A percentile compares a stretch with the other conserved stretches of the same genome.
phyloP scores from a whole-genome alignment of 2,888 invertebrate species.

The Netelia virgata region DNA sequence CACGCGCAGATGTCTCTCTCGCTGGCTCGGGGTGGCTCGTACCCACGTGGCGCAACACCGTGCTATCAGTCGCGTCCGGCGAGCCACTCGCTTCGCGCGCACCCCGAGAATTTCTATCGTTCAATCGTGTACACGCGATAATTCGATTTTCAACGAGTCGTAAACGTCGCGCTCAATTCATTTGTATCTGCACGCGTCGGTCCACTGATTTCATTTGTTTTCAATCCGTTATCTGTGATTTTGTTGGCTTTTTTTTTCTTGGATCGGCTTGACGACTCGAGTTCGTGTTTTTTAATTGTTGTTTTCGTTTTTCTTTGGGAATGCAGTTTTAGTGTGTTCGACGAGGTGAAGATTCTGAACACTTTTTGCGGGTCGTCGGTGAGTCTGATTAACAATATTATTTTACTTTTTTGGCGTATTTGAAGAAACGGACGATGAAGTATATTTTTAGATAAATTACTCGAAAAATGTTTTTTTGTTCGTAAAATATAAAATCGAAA shows the following conservation, averaged over 20 bases:
- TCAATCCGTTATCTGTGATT: constrained; percentile 26
- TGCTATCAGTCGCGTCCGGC: constrained; percentile 82
- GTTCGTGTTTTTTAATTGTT: constrained; percentile 1
- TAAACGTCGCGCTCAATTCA: constrained; percentile 6
- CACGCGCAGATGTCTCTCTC: constrained; percentile 64
- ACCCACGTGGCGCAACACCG: constrained; percentile 83
- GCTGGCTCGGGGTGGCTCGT: constrained; percentile 75
- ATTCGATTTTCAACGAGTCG: constrained; percentile 21
- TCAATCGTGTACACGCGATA: constrained; percentile 26
- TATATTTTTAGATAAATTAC: neutral
- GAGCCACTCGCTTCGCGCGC: constrained; percentile 78
- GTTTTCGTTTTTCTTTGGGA: constrained; percentile 51
- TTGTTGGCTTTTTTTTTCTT: constrained; percentile 13
- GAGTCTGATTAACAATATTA: constrained; percentile 37
- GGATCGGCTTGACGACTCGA: neutral
- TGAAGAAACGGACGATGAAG: too few relatives aligned
- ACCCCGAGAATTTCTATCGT: constrained; percentile 56
- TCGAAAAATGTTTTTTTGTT: neutral
- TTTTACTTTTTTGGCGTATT: too few relatives aligned
- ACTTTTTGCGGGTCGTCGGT: constrained; percentile 30
- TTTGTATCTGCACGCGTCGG: neutral
- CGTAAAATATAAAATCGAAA: too few relatives aligned
- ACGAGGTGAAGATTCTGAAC: neutral
- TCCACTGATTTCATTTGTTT: constrained; percentile 11
- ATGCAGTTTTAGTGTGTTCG: constrained; percentile 60